Percentiles rank a stretch among this genome's conserved stretches.
phyloP scores from a whole-genome alignment of 2,888 invertebrate species.

The Mesochorus sp. region DNA sequence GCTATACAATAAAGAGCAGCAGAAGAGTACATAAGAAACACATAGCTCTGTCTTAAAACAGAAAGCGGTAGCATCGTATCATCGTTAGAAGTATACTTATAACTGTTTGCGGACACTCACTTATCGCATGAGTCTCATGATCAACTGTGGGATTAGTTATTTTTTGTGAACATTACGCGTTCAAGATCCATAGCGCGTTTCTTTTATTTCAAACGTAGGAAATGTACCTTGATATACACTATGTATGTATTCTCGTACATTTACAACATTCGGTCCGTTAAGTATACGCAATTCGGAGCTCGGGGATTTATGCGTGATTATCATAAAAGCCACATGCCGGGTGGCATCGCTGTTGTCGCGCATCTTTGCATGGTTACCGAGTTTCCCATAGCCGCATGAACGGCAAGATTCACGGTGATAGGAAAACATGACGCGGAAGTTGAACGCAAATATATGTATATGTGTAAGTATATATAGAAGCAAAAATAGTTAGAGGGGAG shows the following conservation, averaged over 20 bases:
- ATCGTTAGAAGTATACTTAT: too few species aligned
- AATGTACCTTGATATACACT: background rate
- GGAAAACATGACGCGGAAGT: constrained; percentile 66
- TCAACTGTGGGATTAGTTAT: background rate
- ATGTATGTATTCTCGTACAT: background rate
- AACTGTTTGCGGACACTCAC: too few species aligned
- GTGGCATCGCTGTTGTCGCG: constrained; percentile 49
- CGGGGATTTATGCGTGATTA: constrained; percentile 53
- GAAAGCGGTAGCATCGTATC: too few species aligned
- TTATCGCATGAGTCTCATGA: background rate
- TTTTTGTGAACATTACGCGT: background rate
- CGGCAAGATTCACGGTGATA: constrained; percentile 60
- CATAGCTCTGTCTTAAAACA: too few species aligned
- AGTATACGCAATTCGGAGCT: background rate
- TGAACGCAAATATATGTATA: constrained; percentile 30
- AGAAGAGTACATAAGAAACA: too few species aligned
- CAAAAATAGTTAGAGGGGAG: background rate
- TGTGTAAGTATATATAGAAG: constrained; percentile 1
- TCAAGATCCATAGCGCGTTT: background rate
- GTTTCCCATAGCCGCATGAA: constrained; percentile 11
- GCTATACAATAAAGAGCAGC: too few species aligned
- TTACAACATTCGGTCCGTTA: background rate
- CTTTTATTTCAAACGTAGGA: background rate
- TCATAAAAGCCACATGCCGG: constrained; percentile 54
- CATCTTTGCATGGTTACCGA: constrained; percentile 28